Base-by-base conservation (phyloP, 35 echinoderm and acorn worm genomes). In the Apostichopus japonicus region DNA sequence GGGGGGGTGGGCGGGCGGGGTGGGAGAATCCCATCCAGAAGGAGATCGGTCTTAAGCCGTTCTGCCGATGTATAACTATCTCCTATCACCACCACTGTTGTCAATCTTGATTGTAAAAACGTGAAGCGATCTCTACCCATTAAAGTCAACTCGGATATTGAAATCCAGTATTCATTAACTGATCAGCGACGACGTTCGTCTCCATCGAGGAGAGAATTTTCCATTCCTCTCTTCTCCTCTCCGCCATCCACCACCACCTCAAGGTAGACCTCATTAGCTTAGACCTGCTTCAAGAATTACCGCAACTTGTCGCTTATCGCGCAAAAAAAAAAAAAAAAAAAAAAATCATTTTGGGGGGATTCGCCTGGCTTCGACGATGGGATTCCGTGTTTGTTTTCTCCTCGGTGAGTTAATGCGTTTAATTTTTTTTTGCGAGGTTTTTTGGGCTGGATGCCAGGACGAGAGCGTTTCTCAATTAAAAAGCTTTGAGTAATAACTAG, bases 401-500 rank as follows among this genome's bases (percentile, higher is more conserved):
- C 63, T 67, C 63, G 63, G 63, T 0, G 63, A 67, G 63, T 67
- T 67, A 67, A 67, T 67, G 63, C 63, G 63, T 67, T 10, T 67
- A 67, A 67, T 67, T 67, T 67, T 67, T 67, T 17, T 67, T 19
- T 67, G 11, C 19, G 19, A 4, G 11, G 14, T 19, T 67, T 19
- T 67, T 67, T 67, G 63, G 63, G 63, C 63, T 67, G 63, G 63
- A 67, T 67, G 63, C 63, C 63, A 67, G 63, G 63, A 67, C 63
- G 63, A 67, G 33, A 44, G 63, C 63, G 19, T 67, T 67, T 67
- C 63, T 67, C 63, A 67, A 67, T 67, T 67, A 67, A 67, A 19
- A 44, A 44, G 33, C 33, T 44, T 44, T 44, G 33, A 44, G 33
- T 44, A 44, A 44, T 44, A 44, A 44, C 33, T 44, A 1, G 33